Conservation (phyloP, 2,797 vertebrate species). For the Mastacembelus armatus region DNA sequence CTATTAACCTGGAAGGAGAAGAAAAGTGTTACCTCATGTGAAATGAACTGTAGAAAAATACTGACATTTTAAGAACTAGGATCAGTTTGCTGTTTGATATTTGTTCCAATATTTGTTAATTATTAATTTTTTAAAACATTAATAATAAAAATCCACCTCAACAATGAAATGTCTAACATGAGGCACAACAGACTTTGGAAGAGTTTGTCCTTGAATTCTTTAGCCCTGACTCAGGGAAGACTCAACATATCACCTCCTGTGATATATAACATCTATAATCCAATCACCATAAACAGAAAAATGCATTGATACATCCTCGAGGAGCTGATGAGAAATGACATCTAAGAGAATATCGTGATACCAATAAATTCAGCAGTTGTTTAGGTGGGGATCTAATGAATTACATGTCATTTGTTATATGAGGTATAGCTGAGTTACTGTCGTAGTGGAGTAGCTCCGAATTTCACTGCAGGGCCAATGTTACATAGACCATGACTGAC, state of each 20-base stretch:
- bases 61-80: too few species aligned
- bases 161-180: slow-evolving; percentile 17
- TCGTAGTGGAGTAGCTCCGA: neutral
- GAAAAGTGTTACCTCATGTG: neutral
- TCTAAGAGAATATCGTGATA: slow-evolving; percentile 14
- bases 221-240: slow-evolving; percentile 12
- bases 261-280: slow-evolving; percentile 47
- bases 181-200: neutral
- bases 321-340: slow-evolving; percentile 36
- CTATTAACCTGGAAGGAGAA: slow-evolving; percentile 87
- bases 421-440: slow-evolving; percentile 14
- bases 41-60: too few species aligned
- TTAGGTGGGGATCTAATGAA: slow-evolving; percentile 6
- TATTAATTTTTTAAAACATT: too few species aligned
- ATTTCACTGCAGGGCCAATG: slow-evolving; percentile 16
- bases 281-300: slow-evolving; percentile 15
- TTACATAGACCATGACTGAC: neutral
- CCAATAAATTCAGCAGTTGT: slow-evolving; percentile 44
- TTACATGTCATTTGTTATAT: slow-evolving; percentile 27
- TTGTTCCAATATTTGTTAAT: too few species aligned
- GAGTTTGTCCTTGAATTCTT: slow-evolving; percentile 34
- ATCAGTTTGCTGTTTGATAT: too few species aligned
- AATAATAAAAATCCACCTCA: neutral
- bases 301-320: slow-evolving; percentile 11
- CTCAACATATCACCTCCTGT: slow-evolving; percentile 30